These are phyloP conservation scores for Ciconia nigra DNA, from an alignment of 2,797 vertebrate genomes.

Conservation along the genomic window DNA sequence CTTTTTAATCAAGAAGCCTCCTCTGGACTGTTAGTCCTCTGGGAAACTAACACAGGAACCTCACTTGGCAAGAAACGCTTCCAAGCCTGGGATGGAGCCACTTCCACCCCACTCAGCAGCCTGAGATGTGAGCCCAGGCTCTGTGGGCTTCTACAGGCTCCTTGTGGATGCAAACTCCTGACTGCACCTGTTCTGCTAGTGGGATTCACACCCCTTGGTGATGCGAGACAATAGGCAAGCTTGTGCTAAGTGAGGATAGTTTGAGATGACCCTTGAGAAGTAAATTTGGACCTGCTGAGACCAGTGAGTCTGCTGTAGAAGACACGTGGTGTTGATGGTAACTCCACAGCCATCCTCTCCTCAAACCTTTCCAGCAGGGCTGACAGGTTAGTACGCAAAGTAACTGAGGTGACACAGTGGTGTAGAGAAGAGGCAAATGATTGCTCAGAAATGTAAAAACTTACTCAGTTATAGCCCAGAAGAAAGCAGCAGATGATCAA, in stretches of 20 bases:
- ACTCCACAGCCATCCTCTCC: neutral
- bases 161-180: neutral
- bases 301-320: neutral
- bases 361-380: fast-evolving
- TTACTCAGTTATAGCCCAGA: neutral
- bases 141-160: neutral
- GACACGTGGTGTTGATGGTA: fast-evolving
- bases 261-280: neutral
- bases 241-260: fast-evolving
- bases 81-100: neutral
- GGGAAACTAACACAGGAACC: neutral
- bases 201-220: fast-evolving
- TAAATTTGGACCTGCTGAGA: neutral
- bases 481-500: neutral
- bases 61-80: neutral
- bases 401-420: neutral
- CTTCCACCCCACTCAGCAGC: neutral
- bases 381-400: neutral
- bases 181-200: neutral
- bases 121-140: neutral
- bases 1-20: neutral
- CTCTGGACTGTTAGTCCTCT: neutral
- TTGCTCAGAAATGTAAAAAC: neutral
- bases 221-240: neutral
- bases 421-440: neutral